Base-by-base conservation (phyloP, 2,113 vertebrate genomes). In the Hyla sarda region DNA sequence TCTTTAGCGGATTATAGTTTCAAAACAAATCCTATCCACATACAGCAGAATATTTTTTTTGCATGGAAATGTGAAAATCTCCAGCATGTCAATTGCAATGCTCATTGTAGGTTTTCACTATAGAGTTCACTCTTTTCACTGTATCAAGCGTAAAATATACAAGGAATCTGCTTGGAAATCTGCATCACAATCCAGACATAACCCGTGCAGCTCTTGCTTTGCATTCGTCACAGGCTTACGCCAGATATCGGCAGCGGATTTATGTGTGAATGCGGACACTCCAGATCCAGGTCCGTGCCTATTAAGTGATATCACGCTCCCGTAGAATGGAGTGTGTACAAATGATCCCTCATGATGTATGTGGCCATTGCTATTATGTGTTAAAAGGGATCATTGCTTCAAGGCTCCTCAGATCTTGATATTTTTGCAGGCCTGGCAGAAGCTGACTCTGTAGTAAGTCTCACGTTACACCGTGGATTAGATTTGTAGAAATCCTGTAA, bases 401-500 rank as follows among this genome's bases (percentile, higher is more conserved):
- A 89, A 84, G 25, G 56, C 73, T 73, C 32, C 89, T 92, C 92
- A 88, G 91, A 91, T 88, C 91, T 91, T 89, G 88, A 92, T 91
- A 92, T 91, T 93, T 94, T 93, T 93, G 91, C 90, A 65, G 91
- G 87, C 90, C 90, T 92, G 90, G 93, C 91, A 93, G 91, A 94
- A 91, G 90, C 90, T 91, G 92, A 89, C 92, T 95, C 92, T 92
- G 93, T 94, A 95, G 92, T 94, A 94, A 95, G 95, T 95, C 94
- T 97, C 95, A 92, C 91, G 90, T 97, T 96, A 95, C 95, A 93
- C n/a, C 67, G 65, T 91, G 95, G 95, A 97, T 96, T 95, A 96
- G 94, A 96, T 95, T 94, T 93, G 93, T 93, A 95, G 95, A 95
- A 95, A 94, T 95, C 95, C 94, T 95, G 96, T 96, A 97, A 96